Percentiles rank a stretch among this genome's conserved stretches.
phyloP scores from a whole-genome alignment of 2,113 vertebrate species.

The Xiphorhynchus elegans region DNA sequence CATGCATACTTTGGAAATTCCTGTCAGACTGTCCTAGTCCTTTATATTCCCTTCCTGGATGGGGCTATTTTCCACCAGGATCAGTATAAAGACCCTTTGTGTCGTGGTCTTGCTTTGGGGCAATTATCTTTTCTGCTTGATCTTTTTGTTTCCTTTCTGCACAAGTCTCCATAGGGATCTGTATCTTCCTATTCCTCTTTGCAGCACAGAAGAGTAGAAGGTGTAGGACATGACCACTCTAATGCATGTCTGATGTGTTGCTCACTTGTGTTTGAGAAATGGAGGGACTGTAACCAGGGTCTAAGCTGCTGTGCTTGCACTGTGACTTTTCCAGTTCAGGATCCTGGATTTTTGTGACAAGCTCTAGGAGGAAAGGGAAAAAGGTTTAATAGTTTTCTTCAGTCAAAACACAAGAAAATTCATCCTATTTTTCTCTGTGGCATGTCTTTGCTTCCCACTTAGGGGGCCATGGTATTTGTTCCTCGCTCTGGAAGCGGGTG shows the following conservation, averaged over 20 bases:
- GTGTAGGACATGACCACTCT: not conserved
- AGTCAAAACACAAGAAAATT: not conserved
- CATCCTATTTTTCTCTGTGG: not conserved
- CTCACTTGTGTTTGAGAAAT: accelerated
- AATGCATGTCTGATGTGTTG: accelerated
- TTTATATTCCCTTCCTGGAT: not conserved
- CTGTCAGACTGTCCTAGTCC: not conserved
- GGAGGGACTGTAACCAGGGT: not conserved
- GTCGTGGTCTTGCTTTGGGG: not conserved
- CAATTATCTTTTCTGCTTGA: not conserved
- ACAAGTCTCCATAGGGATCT: not conserved
- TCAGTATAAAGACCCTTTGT: not conserved
- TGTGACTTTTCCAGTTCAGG: not conserved
- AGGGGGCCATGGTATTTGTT: not conserved
- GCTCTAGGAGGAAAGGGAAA: not conserved
- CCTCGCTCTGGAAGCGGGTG: accelerated
- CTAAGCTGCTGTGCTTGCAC: not conserved
- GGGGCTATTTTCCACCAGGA: not conserved
- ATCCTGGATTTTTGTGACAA: not conserved
- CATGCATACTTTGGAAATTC: not conserved
- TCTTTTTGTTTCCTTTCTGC: not conserved
- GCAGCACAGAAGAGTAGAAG: not conserved
- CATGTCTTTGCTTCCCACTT: not conserved
- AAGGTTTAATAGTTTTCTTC: not conserved
- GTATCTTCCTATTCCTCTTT: not conserved